phyloP scores from a whole-genome alignment of 2,797 vertebrate species.

The Saguinus oedipus region DNA sequence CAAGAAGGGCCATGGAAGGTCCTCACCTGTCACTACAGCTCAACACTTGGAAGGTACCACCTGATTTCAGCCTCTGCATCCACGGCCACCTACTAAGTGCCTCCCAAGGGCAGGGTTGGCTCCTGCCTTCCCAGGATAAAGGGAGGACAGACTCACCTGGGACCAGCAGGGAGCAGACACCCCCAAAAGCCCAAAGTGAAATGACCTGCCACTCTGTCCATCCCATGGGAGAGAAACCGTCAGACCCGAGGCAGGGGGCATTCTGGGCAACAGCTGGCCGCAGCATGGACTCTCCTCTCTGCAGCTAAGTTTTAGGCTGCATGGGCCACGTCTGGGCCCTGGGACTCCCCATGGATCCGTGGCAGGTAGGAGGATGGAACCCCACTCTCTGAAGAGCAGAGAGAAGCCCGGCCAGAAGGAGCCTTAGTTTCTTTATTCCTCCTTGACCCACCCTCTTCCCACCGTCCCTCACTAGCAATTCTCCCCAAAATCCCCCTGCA shows the following conservation, averaged over 20 bases:
- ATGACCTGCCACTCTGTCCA: too few relatives aligned
- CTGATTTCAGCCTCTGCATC: neutral
- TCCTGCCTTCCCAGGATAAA: neutral
- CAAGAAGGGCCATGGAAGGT: neutral
- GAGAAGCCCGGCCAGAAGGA: neutral
- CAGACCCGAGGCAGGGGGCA: fast-evolving
- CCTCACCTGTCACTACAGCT: neutral
- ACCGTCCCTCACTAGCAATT: neutral
- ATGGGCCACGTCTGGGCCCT: neutral
- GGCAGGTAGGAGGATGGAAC: neutral
- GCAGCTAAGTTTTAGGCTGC: neutral
- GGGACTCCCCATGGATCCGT: neutral
- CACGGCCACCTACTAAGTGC: neutral
- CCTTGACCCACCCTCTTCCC: neutral
- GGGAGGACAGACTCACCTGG: neutral
- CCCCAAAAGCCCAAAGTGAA: neutral
- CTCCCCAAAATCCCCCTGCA: neutral
- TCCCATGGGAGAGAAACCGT: neutral
- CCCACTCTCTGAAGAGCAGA: fast-evolving
- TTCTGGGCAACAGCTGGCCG: too few relatives aligned
- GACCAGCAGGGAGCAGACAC: neutral
- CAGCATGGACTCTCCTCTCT: neutral
- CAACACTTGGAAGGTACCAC: neutral
- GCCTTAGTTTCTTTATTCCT: neutral
- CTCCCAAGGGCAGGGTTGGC: neutral